A percentile compares a stretch with the other conserved stretches of the same genome.
Evolutionary conservation across 2,888 invertebrate genomes (phyloP).

Genomic region (Thera britannica): DNA sequence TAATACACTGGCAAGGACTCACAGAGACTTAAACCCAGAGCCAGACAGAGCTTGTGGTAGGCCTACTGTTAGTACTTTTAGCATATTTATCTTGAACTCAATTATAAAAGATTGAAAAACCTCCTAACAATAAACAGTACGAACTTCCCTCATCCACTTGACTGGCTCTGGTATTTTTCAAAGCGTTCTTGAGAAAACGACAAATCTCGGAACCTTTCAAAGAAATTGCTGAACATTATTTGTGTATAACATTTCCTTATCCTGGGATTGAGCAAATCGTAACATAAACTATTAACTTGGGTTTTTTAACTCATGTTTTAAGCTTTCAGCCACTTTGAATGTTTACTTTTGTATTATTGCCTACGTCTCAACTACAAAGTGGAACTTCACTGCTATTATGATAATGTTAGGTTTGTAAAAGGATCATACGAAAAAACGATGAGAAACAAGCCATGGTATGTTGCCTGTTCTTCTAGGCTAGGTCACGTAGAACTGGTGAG

Average conservation of each 20-base stretch:
- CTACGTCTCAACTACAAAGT: no score
- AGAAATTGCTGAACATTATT: slow-evolving; percentile 50
- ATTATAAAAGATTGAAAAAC: slow-evolving; percentile 50
- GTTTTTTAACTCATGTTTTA: slow-evolving; percentile 39
- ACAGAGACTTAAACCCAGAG: no score
- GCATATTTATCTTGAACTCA: slow-evolving; percentile 44
- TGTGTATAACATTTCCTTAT: slow-evolving; percentile 48
- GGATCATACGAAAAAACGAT: no score
- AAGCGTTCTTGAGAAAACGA: slow-evolving; percentile 58
- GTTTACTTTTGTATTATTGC: slow-evolving; percentile 13
- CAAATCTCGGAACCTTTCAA: slow-evolving; percentile 51
- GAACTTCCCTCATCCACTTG: slow-evolving; percentile 51
- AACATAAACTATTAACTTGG: slow-evolving; percentile 34
- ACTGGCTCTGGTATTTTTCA: slow-evolving; percentile 57
- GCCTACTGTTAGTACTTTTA: slow-evolving; percentile 27
- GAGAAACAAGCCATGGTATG: no score
- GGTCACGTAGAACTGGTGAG: no score
- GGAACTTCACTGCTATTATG: no score
- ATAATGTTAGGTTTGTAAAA: no score
- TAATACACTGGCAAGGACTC: no score
- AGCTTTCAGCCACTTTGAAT: slow-evolving; percentile 37
- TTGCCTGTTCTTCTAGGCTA: no score
- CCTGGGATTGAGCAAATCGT: slow-evolving; percentile 38
- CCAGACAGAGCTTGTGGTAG: no score
- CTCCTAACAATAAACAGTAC: slow-evolving; percentile 53